Evolutionary conservation across 2,113 vertebrate genomes (phyloP).

Genomic region (Oceanites oceanicus): DNA sequence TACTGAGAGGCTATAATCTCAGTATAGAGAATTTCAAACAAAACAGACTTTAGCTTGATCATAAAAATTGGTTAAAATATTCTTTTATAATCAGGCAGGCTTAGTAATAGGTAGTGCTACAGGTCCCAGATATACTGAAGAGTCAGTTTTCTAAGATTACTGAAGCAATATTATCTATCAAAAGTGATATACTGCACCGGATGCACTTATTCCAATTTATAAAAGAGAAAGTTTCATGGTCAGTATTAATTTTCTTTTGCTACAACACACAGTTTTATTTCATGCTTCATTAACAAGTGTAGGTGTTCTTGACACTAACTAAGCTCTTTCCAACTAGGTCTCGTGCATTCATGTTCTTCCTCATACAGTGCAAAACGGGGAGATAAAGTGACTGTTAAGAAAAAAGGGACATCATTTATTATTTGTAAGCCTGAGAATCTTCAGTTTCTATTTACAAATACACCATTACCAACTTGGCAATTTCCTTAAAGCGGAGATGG

Average conservation of each 20-base stretch:
- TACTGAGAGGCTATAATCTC: not conserved
- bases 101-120: not conserved
- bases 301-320: not conserved
- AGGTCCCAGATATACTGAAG: not conserved
- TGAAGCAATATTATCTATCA: not conserved
- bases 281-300: constrained; percentile 26
- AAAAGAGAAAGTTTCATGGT: constrained; percentile 1
- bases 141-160: not conserved
- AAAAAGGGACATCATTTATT: not conserved
- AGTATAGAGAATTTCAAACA: not conserved
- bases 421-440: not conserved
- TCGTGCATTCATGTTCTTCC: not conserved
- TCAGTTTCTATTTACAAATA: not conserved
- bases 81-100: not conserved
- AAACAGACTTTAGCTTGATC: not conserved
- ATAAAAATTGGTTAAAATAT: not conserved
- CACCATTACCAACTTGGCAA: not conserved
- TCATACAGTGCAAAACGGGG: not conserved
- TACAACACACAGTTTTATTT: constrained; percentile 26
- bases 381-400: not conserved
- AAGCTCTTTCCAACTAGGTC: constrained; percentile 4
- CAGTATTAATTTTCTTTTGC: constrained; percentile 28
- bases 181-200: not conserved
- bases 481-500: not conserved
- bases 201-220: not conserved